phyloP scores from a whole-genome alignment of 2,113 vertebrate genomes.

The Steatornis caripensis region DNA sequence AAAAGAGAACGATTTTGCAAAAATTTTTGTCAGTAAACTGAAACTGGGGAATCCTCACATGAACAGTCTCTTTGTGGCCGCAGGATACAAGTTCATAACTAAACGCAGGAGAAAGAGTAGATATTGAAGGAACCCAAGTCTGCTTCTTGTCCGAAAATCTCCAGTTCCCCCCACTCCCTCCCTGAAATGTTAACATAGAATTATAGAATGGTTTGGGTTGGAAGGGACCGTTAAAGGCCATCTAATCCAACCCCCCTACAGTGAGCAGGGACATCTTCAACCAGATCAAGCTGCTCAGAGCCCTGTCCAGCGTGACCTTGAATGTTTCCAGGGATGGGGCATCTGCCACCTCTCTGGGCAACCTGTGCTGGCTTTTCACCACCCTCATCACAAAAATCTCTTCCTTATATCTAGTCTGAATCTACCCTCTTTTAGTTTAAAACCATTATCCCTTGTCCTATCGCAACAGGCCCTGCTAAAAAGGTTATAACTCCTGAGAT shows the following conservation, averaged over 20 bases:
- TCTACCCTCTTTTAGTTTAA: neutral
- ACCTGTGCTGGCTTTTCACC: neutral
- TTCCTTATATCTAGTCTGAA: neutral
- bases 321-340: neutral
- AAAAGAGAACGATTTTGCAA: constrained; percentile 11
- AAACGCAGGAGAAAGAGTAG: neutral
- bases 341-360: neutral
- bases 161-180: neutral
- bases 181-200: neutral
- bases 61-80: neutral
- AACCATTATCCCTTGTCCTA: neutral
- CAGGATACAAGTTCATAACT: neutral
- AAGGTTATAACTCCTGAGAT: neutral
- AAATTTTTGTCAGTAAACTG: neutral
- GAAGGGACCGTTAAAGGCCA: neutral
- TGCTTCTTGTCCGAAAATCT: neutral
- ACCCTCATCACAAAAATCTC: accelerated
- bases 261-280: neutral
- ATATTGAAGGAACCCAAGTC: neutral
- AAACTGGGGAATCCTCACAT: neutral
- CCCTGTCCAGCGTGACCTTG: neutral
- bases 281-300: neutral
- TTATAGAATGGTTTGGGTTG: neutral
- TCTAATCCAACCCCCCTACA: neutral
- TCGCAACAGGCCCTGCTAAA: neutral